Base-by-base conservation (phyloP, 2,888 invertebrate species). In the Microdon myrmicae region DNA sequence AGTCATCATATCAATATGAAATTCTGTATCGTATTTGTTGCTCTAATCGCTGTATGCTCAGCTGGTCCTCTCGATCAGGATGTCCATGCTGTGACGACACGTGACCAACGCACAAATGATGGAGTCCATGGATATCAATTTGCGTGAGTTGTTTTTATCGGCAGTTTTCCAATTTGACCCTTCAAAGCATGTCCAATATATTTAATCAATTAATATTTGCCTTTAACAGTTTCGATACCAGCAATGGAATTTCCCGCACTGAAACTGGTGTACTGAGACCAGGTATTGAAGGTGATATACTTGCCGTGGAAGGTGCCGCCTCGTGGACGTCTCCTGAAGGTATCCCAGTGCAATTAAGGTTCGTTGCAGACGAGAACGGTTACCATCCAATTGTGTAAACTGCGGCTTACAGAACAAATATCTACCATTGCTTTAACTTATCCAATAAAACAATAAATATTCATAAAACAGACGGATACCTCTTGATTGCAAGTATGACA, bases 301-400 rank as follows among this genome's bases (percentile, higher is more conserved):
- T 85, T 35, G 78, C 81, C 8, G 82, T 86, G 6, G 80, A 79
- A 31, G 86, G 86, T 14, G 79, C 82, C 28, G 83, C 82, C 73
- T 80, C 83, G 0, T 86, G 83, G 77, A 73, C 78, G 1, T 83
- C 81, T 2, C 80, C 34, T 6, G 80, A 81, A 67, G 81, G 81
- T 12, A 70, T 73, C 58, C 69, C 69, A 22, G 75, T 79, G 68
- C 73, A 73, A 10, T 70, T 81, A 12, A 74, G 71, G 39, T 82
- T 79, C 69, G 72, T 74, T 7, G 81, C 82, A 38, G 80, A 82
- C 60, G 80, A 81, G 67, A 78, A 81, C 58, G 82, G 82, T 60
- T 82, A 76, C 73, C 79, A 79, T 68, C 79, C 81, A 28, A 22
- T 37, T 37, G 1, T 20, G 28, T 47, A 47, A 47, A 29, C n/a